phyloP scores from a whole-genome alignment of 2,797 vertebrate genomes.

The Holocentrus rufus region DNA sequence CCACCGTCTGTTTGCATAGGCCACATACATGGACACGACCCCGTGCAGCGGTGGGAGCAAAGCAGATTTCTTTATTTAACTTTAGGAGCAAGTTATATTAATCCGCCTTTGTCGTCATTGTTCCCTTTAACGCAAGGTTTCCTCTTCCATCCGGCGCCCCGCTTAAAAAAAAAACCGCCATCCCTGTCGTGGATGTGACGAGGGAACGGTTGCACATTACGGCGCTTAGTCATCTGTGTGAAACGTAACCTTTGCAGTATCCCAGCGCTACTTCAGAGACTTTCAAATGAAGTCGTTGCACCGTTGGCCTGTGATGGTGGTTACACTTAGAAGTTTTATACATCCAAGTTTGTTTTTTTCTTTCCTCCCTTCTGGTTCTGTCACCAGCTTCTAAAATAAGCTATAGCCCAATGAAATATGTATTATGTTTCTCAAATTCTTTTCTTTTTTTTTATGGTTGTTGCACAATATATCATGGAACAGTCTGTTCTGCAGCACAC shows the following conservation, averaged over 20 bases:
- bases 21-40: slow-evolving; percentile 33
- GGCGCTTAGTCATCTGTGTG: slow-evolving; percentile 57
- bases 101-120: background rate
- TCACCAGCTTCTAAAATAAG: too few species aligned
- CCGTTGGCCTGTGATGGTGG: background rate
- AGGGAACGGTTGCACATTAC: slow-evolving; percentile 36
- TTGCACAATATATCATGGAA: too few species aligned
- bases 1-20: slow-evolving; percentile 43
- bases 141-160: background rate
- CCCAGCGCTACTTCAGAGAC: slow-evolving; percentile 19
- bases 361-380: too few species aligned
- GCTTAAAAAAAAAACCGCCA: slow-evolving; percentile 13
- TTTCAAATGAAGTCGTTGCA: slow-evolving; percentile 25
- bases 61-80: slow-evolving; percentile 12
- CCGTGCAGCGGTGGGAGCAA: slow-evolving; percentile 30
- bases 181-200: slow-evolving; percentile 35
- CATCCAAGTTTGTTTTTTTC: too few species aligned
- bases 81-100: slow-evolving; percentile 4
- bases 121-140: slow-evolving; percentile 9
- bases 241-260: slow-evolving; percentile 61
- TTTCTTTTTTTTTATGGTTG: too few species aligned
- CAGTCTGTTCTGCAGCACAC: too few species aligned
- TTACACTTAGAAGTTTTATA: background rate
- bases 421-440: too few species aligned
- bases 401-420: too few species aligned